Conservation (phyloP, 1,140 invertebrate genomes). For the Trinorchestia longiramus region DNA sequence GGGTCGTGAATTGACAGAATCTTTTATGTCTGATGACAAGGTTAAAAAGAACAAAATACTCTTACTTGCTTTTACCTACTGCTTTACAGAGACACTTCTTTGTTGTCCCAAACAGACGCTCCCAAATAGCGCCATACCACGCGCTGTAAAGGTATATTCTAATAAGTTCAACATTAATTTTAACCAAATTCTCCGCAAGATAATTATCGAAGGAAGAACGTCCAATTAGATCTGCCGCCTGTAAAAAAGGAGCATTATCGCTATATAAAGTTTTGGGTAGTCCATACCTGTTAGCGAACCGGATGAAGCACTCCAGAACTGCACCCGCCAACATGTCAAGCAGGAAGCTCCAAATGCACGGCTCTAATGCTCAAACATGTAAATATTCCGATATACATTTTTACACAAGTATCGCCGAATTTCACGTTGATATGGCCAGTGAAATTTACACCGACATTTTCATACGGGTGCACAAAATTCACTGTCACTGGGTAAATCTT, state of each 20-base stretch:
- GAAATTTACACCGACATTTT: not conserved
- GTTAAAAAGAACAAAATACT: no score
- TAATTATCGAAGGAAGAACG: not conserved
- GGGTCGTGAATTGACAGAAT: no score
- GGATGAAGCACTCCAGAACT: not conserved
- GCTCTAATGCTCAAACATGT: not conserved
- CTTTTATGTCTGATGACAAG: no score
- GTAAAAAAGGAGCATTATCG: constrained; percentile 28
- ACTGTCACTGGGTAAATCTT: not conserved
- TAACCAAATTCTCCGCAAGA: not conserved
- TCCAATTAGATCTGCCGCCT: not conserved
- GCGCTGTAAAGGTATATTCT: no score
- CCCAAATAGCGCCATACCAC: no score
- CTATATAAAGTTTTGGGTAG: not conserved
- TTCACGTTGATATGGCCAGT: constrained; percentile 1
- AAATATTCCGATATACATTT: constrained; percentile 28
- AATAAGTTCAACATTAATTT: not conserved
- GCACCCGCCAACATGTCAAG: not conserved
- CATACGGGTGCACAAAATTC: not conserved
- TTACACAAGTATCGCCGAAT: not conserved
- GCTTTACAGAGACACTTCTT: no score
- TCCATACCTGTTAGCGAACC: not conserved
- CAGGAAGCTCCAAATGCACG: not conserved
- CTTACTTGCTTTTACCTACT: no score
- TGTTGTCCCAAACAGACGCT: no score